Conservation (phyloP, 2,888 invertebrate species). For the Muschampia plurimacula region DNA sequence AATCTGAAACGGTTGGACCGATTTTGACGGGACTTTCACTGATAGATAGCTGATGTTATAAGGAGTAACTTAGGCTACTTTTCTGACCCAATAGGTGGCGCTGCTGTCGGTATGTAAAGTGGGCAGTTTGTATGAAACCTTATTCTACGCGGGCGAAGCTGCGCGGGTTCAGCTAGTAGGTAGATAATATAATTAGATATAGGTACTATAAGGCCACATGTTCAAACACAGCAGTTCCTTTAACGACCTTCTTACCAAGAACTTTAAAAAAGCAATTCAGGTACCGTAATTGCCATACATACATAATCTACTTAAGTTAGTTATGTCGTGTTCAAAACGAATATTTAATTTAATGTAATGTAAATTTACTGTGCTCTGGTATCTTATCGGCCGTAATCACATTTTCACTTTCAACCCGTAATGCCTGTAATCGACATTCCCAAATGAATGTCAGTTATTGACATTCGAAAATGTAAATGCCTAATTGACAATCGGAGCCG, state of each 20-base stretch:
- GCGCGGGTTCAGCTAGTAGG: too few relatives aligned
- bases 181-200: too few relatives aligned
- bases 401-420: constrained; percentile 22
- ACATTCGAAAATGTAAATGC: constrained; percentile 28
- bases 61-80: too few relatives aligned
- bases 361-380: background rate
- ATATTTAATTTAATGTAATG: constrained; percentile 11
- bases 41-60: too few relatives aligned
- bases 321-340: constrained; percentile 2
- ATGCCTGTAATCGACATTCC: constrained; percentile 27
- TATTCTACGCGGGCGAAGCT: too few relatives aligned
- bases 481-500: constrained; percentile 22
- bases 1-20: too few relatives aligned
- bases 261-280: background rate
- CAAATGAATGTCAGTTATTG: constrained; percentile 32
- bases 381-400: constrained; percentile 16
- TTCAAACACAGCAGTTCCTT: background rate
- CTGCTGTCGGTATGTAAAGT: too few relatives aligned
- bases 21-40: too few relatives aligned
- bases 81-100: too few relatives aligned
- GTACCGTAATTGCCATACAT: background rate
- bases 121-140: too few relatives aligned
- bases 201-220: too few relatives aligned
- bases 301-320: background rate
- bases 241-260: background rate